Conservation (phyloP, 2,797 vertebrate species). For the Coccyzus lansbergi region DNA sequence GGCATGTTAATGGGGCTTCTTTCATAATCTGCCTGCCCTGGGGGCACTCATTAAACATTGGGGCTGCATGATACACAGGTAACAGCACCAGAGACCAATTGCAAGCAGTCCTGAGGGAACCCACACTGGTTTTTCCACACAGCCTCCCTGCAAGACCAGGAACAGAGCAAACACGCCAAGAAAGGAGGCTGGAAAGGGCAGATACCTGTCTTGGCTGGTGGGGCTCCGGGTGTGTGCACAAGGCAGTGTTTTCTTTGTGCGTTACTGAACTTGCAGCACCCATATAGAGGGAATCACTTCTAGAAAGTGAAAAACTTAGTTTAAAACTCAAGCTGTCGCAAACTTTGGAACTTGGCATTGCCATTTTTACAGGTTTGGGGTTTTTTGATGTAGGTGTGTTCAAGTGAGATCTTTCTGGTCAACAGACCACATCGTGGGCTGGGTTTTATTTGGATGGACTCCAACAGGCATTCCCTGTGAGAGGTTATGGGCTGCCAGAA, state of each 20-base stretch:
- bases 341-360: neutral
- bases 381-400: neutral
- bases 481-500: neutral
- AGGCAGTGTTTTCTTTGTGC: neutral
- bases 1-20: neutral
- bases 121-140: neutral
- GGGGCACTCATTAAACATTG: neutral
- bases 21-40: conserved; percentile 46
- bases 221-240: neutral
- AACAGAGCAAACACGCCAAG: neutral
- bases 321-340: neutral
- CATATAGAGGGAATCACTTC: neutral
- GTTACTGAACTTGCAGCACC: neutral
- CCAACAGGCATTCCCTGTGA: neutral
- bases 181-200: neutral
- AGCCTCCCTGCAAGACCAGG: neutral
- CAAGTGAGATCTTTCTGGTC: neutral
- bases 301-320: neutral
- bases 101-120: neutral
- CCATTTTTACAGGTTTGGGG: neutral
- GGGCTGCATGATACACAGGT: neutral
- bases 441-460: neutral
- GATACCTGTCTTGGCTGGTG: neutral
- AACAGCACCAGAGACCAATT: neutral
- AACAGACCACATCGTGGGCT: neutral